Evolutionary conservation across 2,113 vertebrate genomes (phyloP).

Genomic region (Neotoma lepida): DNA sequence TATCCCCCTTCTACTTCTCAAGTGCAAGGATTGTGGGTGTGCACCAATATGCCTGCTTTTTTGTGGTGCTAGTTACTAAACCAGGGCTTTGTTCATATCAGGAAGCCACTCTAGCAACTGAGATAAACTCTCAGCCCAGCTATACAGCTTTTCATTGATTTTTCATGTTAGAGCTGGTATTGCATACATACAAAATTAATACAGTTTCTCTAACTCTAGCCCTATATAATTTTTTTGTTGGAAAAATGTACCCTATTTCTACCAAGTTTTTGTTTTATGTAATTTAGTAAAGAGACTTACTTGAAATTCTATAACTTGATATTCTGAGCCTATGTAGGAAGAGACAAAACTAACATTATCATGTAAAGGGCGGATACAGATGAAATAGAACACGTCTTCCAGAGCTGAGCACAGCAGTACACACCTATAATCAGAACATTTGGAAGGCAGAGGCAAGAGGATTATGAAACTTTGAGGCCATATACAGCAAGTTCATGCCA

Average conservation of each 20-base stretch:
- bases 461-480: not conserved
- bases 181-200: not conserved
- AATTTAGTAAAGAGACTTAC: not conserved
- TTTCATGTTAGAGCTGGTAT: not conserved
- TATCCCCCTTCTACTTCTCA: not conserved
- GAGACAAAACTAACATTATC: not conserved
- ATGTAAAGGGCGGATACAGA: not conserved
- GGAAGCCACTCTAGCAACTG: not conserved
- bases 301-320: constrained; percentile 33
- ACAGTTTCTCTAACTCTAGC: constrained; percentile 6
- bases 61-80: not conserved
- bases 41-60: not conserved
- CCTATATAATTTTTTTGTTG: not conserved
- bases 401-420: not conserved
- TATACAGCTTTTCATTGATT: constrained; percentile 25
- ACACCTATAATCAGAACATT: not conserved
- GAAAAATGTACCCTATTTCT: not conserved
- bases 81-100: not conserved
- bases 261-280: not conserved
- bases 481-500: not conserved
- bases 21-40: not conserved
- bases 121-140: not conserved
- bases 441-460: not conserved
- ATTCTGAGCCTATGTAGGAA: not conserved
- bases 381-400: not conserved